Percentiles rank a stretch among this genome's conserved stretches.
phyloP scores from a whole-genome alignment of 2,888 invertebrate species.

The Erebia epiphron region DNA sequence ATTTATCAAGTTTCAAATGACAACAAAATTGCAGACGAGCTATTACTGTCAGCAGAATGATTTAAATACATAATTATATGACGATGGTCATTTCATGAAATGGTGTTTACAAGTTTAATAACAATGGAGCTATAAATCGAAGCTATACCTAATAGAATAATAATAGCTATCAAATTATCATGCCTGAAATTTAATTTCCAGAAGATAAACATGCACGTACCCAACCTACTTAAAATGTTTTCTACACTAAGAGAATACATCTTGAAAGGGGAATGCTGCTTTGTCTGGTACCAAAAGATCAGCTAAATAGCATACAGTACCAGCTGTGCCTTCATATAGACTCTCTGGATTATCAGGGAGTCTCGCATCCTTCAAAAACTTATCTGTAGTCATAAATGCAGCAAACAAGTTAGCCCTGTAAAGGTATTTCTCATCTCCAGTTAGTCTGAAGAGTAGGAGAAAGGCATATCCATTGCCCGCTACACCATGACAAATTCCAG shows the following conservation, averaged over 20 bases:
- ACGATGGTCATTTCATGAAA: slow-evolving; percentile 16
- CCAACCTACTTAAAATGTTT: background rate
- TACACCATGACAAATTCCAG: slow-evolving; percentile 95
- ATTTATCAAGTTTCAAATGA: slow-evolving; percentile 43
- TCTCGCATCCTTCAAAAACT: slow-evolving; percentile 86
- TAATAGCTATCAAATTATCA: too few relatives aligned
- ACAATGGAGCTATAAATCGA: background rate
- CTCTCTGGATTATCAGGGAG: slow-evolving; percentile 92
- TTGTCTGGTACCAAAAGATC: slow-evolving; percentile 89
- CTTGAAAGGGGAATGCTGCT: slow-evolving; percentile 93
- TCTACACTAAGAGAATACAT: slow-evolving; percentile 80
- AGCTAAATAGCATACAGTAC: slow-evolving; percentile 91
- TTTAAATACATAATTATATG: slow-evolving; percentile 38
- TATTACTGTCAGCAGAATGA: slow-evolving; percentile 60
- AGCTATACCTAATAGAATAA: too few relatives aligned
- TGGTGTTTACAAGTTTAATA: slow-evolving; percentile 17
- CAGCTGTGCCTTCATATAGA: slow-evolving; percentile 93
- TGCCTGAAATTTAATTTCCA: too few relatives aligned
- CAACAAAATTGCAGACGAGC: slow-evolving; percentile 52
- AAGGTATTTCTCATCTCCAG: slow-evolving; percentile 86
- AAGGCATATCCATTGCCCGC: slow-evolving; percentile 93
- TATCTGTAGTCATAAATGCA: slow-evolving; percentile 86
- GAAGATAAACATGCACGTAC: too few relatives aligned
- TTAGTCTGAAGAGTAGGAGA: slow-evolving; percentile 88
- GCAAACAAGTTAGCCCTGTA: slow-evolving; percentile 90